A percentile compares a stretch with the other conserved stretches of the same genome.
Evolutionary conservation across 2,113 vertebrate species (phyloP).

Genomic region (Furnarius figulus): DNA sequence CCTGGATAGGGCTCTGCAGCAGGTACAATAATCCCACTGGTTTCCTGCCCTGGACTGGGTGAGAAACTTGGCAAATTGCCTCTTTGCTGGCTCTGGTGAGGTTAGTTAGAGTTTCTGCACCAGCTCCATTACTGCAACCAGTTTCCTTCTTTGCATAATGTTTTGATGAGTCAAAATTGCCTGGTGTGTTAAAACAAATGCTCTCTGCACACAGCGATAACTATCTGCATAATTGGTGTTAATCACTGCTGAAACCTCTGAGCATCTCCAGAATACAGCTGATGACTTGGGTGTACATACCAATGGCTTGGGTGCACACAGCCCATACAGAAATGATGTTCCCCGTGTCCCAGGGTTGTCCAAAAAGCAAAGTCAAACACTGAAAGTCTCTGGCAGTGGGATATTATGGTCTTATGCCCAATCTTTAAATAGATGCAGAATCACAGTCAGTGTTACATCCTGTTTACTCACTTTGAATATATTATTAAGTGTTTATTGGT

Average conservation of each 20-base stretch:
- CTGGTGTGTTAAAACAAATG: not conserved
- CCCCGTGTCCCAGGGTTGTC: rapidly evolving
- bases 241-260: not conserved
- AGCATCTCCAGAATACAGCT: rapidly evolving
- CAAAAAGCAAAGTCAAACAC: not conserved
- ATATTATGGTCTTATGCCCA: not conserved
- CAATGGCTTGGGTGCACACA: rapidly evolving
- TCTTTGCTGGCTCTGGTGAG: not conserved
- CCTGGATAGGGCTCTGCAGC: not conserved
- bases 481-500: slow-evolving; percentile 38
- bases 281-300: not conserved
- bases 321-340: not conserved
- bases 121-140: not conserved
- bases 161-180: not conserved
- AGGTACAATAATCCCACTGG: not conserved
- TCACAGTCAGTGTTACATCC: not conserved
- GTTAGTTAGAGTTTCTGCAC: not conserved
- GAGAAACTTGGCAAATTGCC: not conserved
- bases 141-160: not conserved
- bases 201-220: not conserved
- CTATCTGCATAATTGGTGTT: not conserved
- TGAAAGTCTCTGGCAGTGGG: not conserved
- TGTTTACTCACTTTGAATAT: slow-evolving; percentile 29
- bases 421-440: not conserved
- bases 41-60: not conserved